Percentiles rank a stretch among this genome's conserved stretches.
phyloP scores from a whole-genome alignment of 92 coral and sea anemone species.

The Muricea muricata region DNA sequence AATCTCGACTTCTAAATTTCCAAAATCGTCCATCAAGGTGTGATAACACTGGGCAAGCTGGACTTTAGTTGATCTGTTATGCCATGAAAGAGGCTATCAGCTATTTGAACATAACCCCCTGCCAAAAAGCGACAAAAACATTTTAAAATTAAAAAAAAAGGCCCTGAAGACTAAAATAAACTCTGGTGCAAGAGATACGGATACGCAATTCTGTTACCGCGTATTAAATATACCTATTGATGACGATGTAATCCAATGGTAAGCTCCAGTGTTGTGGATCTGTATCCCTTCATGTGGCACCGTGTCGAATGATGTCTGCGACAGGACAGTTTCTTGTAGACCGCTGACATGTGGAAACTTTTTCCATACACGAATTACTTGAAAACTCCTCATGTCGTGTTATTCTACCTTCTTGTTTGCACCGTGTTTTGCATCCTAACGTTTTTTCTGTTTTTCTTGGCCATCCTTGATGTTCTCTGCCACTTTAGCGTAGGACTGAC shows the following conservation, averaged over 20 bases:
- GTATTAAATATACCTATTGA: neutral
- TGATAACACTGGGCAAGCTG: slow-evolving; percentile 44
- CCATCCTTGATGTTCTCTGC: slow-evolving; percentile 10
- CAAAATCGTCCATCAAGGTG: slow-evolving; percentile 30
- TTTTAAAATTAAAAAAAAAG: too few species aligned
- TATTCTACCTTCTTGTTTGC: slow-evolving; percentile 18
- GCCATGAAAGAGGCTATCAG: slow-evolving; percentile 5
- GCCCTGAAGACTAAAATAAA: too few species aligned
- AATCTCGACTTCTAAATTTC: slow-evolving; percentile 28
- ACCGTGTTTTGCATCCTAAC: slow-evolving; percentile 40
- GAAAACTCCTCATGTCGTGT: slow-evolving; percentile 30
- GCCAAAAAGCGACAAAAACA: too few species aligned
- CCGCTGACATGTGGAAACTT: slow-evolving; percentile 8
- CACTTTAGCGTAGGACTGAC: slow-evolving; percentile 20
- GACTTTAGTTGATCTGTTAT: neutral
- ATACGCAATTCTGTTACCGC: too few species aligned
- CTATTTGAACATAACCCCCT: too few species aligned
- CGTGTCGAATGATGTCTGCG: neutral
- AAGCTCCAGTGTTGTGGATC: slow-evolving; percentile 22
- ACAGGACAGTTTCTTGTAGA: neutral
- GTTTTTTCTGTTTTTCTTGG: slow-evolving; percentile 18
- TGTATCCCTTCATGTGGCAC: neutral
- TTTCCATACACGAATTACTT: slow-evolving; percentile 18
- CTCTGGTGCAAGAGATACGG: too few species aligned
- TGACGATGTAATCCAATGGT: slow-evolving; percentile 17